Evolutionary conservation across 2,797 vertebrate genomes (phyloP).

Genomic region (Graptemys geographica): DNA sequence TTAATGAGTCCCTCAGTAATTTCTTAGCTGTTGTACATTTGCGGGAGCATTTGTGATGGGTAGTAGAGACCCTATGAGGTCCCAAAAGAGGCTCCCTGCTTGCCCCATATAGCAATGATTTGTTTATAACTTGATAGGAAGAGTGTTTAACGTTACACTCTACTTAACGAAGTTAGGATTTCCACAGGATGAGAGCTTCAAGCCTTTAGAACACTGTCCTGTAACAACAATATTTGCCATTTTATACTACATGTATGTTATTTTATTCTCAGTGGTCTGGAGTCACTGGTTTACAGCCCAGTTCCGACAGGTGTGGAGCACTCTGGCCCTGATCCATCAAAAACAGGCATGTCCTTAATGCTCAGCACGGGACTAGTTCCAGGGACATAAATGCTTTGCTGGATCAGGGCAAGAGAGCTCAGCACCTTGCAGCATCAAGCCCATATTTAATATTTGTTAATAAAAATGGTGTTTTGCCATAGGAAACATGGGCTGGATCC

Average conservation of each 20-base stretch:
- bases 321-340: neutral
- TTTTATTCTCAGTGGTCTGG: neutral
- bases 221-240: neutral
- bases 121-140: neutral
- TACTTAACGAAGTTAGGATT: neutral
- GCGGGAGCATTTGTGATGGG: neutral
- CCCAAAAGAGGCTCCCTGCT: neutral
- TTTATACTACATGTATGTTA: neutral
- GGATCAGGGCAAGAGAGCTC: neutral
- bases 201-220: neutral
- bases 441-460: neutral
- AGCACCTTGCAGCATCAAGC: neutral
- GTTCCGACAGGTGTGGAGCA: neutral
- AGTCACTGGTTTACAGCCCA: neutral
- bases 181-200: neutral
- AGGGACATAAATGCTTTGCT: neutral
- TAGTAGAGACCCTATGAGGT: neutral
- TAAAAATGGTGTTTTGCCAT: neutral
- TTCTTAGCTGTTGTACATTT: neutral
- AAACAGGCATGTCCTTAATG: neutral
- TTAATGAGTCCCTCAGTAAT: neutral
- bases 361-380: rapidly evolving
- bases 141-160: neutral
- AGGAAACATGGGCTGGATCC: neutral
- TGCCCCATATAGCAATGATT: neutral